Evolutionary conservation across 2,888 invertebrate genomes (phyloP).

Genomic region (Scelioninae gen. 2): DNA sequence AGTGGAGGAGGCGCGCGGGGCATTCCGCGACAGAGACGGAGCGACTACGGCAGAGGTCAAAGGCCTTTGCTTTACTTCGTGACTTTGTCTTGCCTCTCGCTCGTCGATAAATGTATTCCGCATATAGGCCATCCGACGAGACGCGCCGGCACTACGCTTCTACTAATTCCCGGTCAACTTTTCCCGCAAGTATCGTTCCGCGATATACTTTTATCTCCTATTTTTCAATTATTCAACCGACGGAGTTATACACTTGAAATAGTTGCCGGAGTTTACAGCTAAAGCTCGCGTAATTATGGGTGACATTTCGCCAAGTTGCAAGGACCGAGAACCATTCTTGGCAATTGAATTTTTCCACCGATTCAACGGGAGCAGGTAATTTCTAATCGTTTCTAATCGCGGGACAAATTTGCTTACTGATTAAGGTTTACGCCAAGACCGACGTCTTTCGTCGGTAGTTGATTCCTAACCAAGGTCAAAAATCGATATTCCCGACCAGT

Average conservation of each 20-base stretch:
- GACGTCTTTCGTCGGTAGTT: too few species aligned
- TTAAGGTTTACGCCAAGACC: too few species aligned
- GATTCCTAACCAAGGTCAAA: too few species aligned
- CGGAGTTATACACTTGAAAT: not conserved
- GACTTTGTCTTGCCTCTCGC: slow-evolving; percentile 56
- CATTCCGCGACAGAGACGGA: slow-evolving; percentile 54
- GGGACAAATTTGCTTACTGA: too few species aligned
- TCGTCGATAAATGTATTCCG: slow-evolving; percentile 67
- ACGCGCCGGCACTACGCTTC: slow-evolving; percentile 50
- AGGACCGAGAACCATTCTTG: too few species aligned
- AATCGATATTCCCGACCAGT: too few species aligned
- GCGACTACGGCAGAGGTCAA: slow-evolving; percentile 70
- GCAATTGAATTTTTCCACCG: too few species aligned
- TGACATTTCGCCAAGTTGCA: too few species aligned
- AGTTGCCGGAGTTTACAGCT: not conserved
- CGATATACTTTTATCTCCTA: too few species aligned
- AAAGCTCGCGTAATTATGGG: too few species aligned
- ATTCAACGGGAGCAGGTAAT: too few species aligned
- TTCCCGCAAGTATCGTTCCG: not conserved
- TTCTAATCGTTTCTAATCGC: too few species aligned
- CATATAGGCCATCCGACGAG: slow-evolving; percentile 58
- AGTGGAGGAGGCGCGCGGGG: slow-evolving; percentile 25
- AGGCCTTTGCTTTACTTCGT: slow-evolving; percentile 72
- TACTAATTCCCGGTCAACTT: not conserved
- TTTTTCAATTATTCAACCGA: not conserved